Evolutionary conservation across 2,113 vertebrate species (phyloP), one percentile per base, ranked within the genome.

Genomic region (Equus quagga): DNA sequence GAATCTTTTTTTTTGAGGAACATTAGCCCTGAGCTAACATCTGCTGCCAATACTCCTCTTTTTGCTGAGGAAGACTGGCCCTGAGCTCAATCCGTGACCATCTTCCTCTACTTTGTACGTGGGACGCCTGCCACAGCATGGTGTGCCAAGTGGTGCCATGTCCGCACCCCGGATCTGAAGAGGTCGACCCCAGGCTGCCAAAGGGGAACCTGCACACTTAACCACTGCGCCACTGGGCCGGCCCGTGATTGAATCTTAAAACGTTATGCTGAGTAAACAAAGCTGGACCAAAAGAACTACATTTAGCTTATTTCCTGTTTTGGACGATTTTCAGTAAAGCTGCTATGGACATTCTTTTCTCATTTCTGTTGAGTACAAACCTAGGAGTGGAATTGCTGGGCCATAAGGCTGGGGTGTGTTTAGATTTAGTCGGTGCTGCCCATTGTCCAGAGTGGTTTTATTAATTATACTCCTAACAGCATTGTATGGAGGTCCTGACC

Each of bases 361-460:
- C 13, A 3, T 19, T 93, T 54, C 69, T 67, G 11, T 26, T 80
- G 15, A n/a, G 5, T 19, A 31, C 10, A 49, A 78, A 69, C 36
- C 41, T 49, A 23, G 60, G 5, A 12, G 17, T 6, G 13, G 51
- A 56, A 15, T 23, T 31, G 36, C 26, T 44, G n/a, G 60, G 79
- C 17, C 46, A 41, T 10, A 2, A 31, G 6, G 18, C 8, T 12
- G 41, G 18, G 11, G 5, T 21, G 0, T 13, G 31, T 36, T 76
- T 58, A 51, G 41, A 24, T 49, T 69, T 17, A 5, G 18, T 23
- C 17, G 54, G 18, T 26, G 6, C 36, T 14, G 21, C 36, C 12
- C 8, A 1, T 7, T 24, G 54, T 11, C 46, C 56, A 6, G 31
- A 49, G 13, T 13, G 84, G 15, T 49, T 87, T 78, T 64, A 6